These are phyloP conservation scores for Bombus haemorrhoidalis DNA, from an alignment of 1,140 invertebrate genomes.

Conservation along the genomic window DNA sequence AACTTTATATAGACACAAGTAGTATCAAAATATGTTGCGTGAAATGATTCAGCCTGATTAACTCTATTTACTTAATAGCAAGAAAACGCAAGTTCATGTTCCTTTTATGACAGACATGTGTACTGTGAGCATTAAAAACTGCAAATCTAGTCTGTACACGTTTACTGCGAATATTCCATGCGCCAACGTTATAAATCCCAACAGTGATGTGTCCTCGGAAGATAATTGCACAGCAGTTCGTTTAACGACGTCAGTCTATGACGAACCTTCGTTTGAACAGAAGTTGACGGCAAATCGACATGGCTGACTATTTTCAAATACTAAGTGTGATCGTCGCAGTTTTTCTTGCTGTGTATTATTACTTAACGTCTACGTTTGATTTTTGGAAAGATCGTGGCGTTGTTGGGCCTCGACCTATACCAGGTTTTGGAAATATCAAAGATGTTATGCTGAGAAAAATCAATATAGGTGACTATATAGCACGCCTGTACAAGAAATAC, in stretches of 20 bases:
- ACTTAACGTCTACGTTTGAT: conserved; percentile 48
- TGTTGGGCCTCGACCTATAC: conserved; percentile 63
- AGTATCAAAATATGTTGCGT: too few relatives aligned
- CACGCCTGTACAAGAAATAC: conserved; percentile 65
- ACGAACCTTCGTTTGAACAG: not conserved
- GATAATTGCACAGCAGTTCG: too few relatives aligned
- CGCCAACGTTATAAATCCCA: too few relatives aligned
- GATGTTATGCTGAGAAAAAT: conserved; percentile 45
- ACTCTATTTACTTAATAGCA: too few relatives aligned
- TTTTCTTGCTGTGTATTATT: conserved; percentile 57
- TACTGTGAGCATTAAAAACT: too few relatives aligned
- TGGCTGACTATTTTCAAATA: not conserved
- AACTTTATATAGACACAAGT: too few relatives aligned
- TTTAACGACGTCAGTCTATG: not conserved
- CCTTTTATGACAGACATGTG: too few relatives aligned
- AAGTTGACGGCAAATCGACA: rapidly evolving
- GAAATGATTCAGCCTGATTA: too few relatives aligned
- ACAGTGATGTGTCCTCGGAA: rapidly evolving
- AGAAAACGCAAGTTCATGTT: too few relatives aligned
- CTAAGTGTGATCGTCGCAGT: conserved; percentile 21
- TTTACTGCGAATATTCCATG: too few relatives aligned
- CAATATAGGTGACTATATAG: conserved; percentile 22
- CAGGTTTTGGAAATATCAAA: conserved; percentile 73
- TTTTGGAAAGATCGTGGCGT: conserved; percentile 75
- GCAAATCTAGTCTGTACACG: too few relatives aligned